A percentile compares a stretch with the other conserved stretches of the same genome.
These are phyloP conservation scores for Abramis brama DNA, from an alignment of 2,113 vertebrate genomes.

Conservation along the genomic window DNA sequence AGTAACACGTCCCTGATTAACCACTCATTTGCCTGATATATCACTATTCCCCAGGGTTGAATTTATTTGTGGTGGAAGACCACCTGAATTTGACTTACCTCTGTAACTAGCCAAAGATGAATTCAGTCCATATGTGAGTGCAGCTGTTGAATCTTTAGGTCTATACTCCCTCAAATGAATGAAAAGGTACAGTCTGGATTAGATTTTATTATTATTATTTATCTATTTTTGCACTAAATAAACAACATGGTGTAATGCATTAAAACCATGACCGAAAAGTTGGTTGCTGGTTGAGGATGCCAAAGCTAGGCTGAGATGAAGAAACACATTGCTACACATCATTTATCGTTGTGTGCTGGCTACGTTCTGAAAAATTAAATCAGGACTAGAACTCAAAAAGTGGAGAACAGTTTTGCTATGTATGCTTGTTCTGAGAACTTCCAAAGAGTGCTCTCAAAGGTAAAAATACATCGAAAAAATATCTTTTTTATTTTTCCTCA, in stretches of 20 bases:
- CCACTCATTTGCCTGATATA: conserved; percentile 41
- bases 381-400: background rate
- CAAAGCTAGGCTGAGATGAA: background rate
- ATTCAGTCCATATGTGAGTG: conserved; percentile 11
- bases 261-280: conserved; percentile 9
- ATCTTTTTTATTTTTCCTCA: background rate
- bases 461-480: background rate
- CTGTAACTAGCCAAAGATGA: conserved; percentile 16
- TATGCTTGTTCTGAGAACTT: conserved; percentile 1
- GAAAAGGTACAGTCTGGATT: conserved; percentile 4
- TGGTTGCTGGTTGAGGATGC: background rate
- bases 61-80: conserved; percentile 27
- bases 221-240: background rate
- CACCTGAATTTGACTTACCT: conserved; percentile 39
- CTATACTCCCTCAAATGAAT: background rate
- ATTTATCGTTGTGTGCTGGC: background rate
- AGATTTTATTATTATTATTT: background rate
- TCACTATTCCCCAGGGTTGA: conserved; percentile 12
- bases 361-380: background rate
- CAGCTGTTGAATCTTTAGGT: conserved; percentile 18
- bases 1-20: conserved; percentile 31
- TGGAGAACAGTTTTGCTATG: background rate
- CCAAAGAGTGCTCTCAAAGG: conserved; percentile 2
- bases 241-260: background rate
- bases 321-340: conserved; percentile 2